Percentiles rank a stretch among this genome's conserved stretches.
phyloP scores from a whole-genome alignment of 64 coral and sea anemone genomes.

The Hydrozoanthus tunicans region DNA sequence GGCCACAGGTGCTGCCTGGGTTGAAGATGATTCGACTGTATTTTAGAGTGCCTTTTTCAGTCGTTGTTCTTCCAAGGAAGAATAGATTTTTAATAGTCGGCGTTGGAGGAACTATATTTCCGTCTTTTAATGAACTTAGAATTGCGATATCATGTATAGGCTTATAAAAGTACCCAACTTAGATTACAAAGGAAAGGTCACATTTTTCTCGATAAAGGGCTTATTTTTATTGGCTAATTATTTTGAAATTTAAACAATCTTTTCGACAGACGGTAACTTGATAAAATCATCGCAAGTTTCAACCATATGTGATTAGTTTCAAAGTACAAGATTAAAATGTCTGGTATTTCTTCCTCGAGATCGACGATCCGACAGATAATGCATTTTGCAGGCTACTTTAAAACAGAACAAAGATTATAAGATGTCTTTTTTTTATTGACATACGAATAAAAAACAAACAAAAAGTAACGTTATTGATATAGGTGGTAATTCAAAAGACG shows the following conservation, averaged over 20 bases:
- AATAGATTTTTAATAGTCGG: not conserved
- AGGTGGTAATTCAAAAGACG: too few relatives aligned
- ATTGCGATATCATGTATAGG: not conserved
- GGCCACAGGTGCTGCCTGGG: too few relatives aligned
- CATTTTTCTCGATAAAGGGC: constrained; percentile 27
- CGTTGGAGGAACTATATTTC: not conserved
- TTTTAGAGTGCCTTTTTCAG: not conserved
- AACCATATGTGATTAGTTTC: constrained; percentile 1
- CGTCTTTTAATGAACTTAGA: not conserved
- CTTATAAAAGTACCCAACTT: constrained; percentile 14
- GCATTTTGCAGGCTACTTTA: not conserved
- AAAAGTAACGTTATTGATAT: too few relatives aligned
- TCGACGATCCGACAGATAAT: not conserved
- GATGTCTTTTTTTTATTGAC: not conserved
- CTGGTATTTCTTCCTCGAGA: not conserved
- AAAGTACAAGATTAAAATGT: not conserved
- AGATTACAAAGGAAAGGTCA: constrained; percentile 26
- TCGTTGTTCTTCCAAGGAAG: not conserved
- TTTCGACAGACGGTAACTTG: constrained; percentile 6
- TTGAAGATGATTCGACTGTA: too few relatives aligned
- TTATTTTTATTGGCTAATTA: constrained; percentile 28
- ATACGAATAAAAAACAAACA: too few relatives aligned
- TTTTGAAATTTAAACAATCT: not conserved
- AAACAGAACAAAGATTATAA: not conserved
- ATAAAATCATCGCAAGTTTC: constrained; percentile 6